phyloP scores from a whole-genome alignment of 2,113 vertebrate genomes.

The Tupaia tana region DNA sequence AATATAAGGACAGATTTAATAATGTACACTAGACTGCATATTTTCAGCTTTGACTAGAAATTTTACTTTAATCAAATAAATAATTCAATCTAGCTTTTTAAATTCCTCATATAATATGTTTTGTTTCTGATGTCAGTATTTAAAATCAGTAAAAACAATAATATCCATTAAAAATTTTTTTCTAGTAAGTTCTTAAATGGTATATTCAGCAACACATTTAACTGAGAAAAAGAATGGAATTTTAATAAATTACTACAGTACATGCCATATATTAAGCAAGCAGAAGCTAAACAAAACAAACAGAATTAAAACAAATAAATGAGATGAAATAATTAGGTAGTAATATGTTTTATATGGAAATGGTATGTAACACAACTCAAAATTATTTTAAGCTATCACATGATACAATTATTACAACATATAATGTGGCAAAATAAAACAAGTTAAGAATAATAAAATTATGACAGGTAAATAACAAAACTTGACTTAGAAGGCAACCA shows the following conservation, averaged over 20 bases:
- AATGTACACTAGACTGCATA: neutral
- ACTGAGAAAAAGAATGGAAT: slow-evolving; percentile 32
- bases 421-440: slow-evolving; percentile 38
- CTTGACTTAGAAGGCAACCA: slow-evolving; percentile 48
- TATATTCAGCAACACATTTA: slow-evolving; percentile 3
- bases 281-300: slow-evolving; percentile 44
- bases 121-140: slow-evolving; percentile 46
- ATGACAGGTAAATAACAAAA: slow-evolving; percentile 13
- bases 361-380: slow-evolving; percentile 46
- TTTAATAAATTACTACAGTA: slow-evolving; percentile 60
- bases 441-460: neutral
- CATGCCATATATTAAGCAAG: neutral
- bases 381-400: slow-evolving; percentile 47
- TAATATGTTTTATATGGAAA: slow-evolving; percentile 55
- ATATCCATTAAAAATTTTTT: slow-evolving; percentile 21
- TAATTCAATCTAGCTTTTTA: neutral
- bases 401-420: slow-evolving; percentile 30
- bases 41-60: slow-evolving; percentile 30
- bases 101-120: slow-evolving; percentile 20
- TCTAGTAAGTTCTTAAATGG: slow-evolving; percentile 25
- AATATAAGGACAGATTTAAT: slow-evolving; percentile 18
- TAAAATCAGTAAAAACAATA: slow-evolving; percentile 42
- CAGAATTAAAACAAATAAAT: slow-evolving; percentile 53
- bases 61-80: slow-evolving; percentile 27
- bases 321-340: slow-evolving; percentile 34